Base-by-base conservation (phyloP, 2,888 invertebrate genomes). In the Pachycephus smyrnensis region DNA sequence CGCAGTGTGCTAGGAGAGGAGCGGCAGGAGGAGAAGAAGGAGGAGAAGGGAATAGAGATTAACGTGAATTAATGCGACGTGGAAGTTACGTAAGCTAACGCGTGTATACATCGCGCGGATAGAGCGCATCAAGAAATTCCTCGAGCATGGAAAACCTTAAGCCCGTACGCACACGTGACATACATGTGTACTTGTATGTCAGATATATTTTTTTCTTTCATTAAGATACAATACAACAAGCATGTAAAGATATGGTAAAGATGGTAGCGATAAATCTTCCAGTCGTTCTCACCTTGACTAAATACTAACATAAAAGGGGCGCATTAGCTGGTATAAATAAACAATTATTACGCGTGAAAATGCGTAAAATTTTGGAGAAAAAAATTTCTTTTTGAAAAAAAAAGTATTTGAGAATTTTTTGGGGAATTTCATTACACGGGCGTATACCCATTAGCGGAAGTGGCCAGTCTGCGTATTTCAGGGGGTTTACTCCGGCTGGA, bases 51-150 rank as follows among this genome's bases (percentile, higher is more conserved):
- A 23, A 6, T 2, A 9, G 0, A 55, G 6, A 55, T 6, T 15
- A 55, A 55, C 40, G 40, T 9, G 15, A 55, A 55, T 55, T 55
- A 55, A 23, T 55, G 23, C 23, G 40, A 55, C 40, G 40, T 55
- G 40, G 40, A 55, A 55, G 40, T 55, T 55, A 55, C 40, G 40
- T 55, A 55, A 55, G 23, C 9, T 23, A 23, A 55, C 23, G 40
- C 23, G 23, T 23, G 40, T 55, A 55, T 23, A 55, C 40, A 55
- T 55, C 23, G 75, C 84, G 82, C 85, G 87, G 87, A 87, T 86
- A 84, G 87, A 85, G 83, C 87, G 86, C 86, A 83, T 87, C 86
- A 87, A 85, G 82, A 80, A 80, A 37, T 85, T 82, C 84, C 82
- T 85, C 85, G 83, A 87, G 85, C 87, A 86, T 87, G 84, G 69